A percentile compares a stretch with the other conserved stretches of the same genome.
Conservation (phyloP, 2,888 invertebrate species). For the Phengaris alcon region DNA sequence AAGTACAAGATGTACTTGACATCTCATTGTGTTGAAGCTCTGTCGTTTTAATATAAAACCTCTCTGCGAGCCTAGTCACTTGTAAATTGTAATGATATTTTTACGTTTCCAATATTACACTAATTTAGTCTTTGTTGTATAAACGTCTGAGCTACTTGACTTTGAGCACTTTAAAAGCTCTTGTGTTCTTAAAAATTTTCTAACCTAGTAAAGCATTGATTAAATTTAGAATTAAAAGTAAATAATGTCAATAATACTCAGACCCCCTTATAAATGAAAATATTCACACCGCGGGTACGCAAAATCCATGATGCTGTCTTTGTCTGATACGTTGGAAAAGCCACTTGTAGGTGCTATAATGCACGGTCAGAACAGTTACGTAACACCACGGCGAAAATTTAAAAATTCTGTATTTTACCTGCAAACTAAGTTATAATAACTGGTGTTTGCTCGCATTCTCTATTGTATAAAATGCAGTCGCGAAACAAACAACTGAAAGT, state of each 20-base stretch:
- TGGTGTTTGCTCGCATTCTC: conserved; percentile 22
- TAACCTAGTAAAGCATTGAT: background rate
- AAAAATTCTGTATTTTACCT: background rate
- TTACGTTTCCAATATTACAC: background rate
- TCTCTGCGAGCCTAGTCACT: conserved; percentile 23
- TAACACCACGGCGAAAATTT: conserved; percentile 4
- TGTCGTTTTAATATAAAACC: conserved; percentile 26
- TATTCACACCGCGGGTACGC: too few relatives aligned
- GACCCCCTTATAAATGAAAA: too few relatives aligned
- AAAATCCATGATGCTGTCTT: too few relatives aligned
- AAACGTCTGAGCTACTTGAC: background rate
- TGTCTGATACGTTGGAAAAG: too few relatives aligned
- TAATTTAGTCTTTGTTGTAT: background rate
- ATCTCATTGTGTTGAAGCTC: conserved; percentile 25
- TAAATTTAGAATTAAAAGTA: background rate
- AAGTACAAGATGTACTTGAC: conserved; percentile 25
- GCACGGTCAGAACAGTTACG: background rate
- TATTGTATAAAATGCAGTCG: conserved; percentile 17
- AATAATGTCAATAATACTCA: background rate
- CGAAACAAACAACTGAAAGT: conserved; percentile 8
- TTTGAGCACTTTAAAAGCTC: too few relatives aligned
- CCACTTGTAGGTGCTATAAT: background rate
- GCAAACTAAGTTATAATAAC: conserved; percentile 15
- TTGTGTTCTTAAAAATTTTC: background rate
- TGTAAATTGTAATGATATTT: conserved; percentile 18